A percentile compares a stretch with the other conserved stretches of the same genome.
These are phyloP conservation scores for Venusia cambrica DNA, from an alignment of 2,888 invertebrate species.

Conservation along the genomic window DNA sequence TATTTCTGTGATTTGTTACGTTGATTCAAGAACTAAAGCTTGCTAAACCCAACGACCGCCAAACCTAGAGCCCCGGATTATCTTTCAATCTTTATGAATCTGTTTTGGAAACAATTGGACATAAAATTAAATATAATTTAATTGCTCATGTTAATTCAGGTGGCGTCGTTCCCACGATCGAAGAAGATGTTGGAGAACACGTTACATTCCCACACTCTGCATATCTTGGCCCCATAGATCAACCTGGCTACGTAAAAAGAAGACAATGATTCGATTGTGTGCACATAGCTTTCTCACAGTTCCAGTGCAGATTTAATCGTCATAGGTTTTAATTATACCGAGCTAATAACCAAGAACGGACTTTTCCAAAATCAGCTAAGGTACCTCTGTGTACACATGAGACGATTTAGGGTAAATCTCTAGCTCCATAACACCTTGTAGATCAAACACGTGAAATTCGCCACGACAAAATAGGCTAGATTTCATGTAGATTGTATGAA, in stretches of 20 bases:
- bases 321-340: constrained; percentile 66
- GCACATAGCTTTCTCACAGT: constrained; percentile 77
- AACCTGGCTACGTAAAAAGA: constrained; percentile 70
- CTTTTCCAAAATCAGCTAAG: constrained; percentile 35
- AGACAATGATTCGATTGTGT: constrained; percentile 80
- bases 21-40: too few relatives aligned
- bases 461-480: too few relatives aligned
- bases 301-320: constrained; percentile 66
- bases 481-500: too few relatives aligned
- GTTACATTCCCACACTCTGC: constrained; percentile 77
- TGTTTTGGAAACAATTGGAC: constrained; percentile 44
- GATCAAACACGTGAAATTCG: too few relatives aligned
- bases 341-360: constrained; percentile 73
- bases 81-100: constrained; percentile 27
- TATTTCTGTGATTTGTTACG: too few relatives aligned
- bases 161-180: constrained; percentile 60
- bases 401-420: too few relatives aligned
- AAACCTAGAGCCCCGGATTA: constrained; percentile 23
- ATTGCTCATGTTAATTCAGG: constrained; percentile 49
- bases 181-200: constrained; percentile 74
- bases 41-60: constrained; percentile 17
- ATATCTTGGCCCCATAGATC: constrained; percentile 78
- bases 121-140: constrained; percentile 47
- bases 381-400: too few relatives aligned
- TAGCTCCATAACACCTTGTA: too few relatives aligned